These are phyloP conservation scores for Cheilosia vernalis DNA, from an alignment of 2,888 invertebrate genomes.

Conservation along the genomic window DNA sequence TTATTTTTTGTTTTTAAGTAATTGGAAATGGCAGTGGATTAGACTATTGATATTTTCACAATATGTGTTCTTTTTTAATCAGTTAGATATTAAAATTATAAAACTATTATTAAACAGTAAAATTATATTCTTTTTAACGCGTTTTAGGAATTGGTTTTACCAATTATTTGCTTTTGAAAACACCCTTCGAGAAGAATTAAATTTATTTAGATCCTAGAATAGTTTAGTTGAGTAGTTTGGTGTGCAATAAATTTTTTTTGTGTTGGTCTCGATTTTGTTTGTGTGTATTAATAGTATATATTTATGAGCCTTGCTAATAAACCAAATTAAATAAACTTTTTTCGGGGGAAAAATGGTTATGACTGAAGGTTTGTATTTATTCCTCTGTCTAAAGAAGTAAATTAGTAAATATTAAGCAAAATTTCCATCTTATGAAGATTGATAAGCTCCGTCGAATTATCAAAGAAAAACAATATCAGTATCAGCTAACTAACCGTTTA, in stretches of 20 bases:
- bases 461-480: too few species aligned
- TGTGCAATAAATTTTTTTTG: too few species aligned
- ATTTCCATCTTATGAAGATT: too few species aligned
- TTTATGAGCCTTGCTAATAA: background rate
- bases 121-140: background rate
- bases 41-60: constrained; percentile 63
- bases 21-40: constrained; percentile 72
- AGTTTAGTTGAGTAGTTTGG: too few species aligned
- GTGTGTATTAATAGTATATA: background rate
- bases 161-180: background rate
- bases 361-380: too few species aligned
- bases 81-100: constrained; percentile 17
- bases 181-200: background rate
- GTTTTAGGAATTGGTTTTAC: background rate
- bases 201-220: background rate
- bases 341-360: too few species aligned
- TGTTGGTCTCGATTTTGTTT: background rate
- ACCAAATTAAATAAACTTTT: background rate
- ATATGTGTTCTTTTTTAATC: background rate
- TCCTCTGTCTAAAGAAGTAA: too few species aligned
- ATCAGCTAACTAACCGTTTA: too few species aligned
- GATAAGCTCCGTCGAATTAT: too few species aligned
- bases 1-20: constrained; percentile 19
- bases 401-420: too few species aligned
- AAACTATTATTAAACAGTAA: background rate